Evolutionary conservation across 2,888 invertebrate genomes (phyloP).

Genomic region (Drosophila anomelani): DNA sequence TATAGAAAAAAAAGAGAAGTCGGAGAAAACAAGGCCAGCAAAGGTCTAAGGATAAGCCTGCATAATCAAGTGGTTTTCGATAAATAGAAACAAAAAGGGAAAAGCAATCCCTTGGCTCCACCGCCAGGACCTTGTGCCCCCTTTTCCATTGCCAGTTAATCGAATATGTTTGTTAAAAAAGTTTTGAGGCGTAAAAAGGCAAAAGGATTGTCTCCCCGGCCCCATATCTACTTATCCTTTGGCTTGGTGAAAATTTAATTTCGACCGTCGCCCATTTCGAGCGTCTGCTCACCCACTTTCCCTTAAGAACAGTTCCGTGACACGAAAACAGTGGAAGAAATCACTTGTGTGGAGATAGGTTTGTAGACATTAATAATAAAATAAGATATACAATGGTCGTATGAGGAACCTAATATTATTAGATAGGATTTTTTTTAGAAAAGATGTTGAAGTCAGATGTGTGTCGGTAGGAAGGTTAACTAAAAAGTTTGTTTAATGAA

Average conservation of each 20-base stretch:
- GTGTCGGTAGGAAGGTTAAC: too few species aligned
- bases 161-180: conserved; percentile 79
- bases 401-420: not conserved
- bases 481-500: not conserved
- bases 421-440: too few species aligned
- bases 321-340: not conserved
- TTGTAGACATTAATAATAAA: not conserved
- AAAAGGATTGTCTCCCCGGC: conserved; percentile 19
- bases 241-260: conserved; percentile 65
- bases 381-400: not conserved
- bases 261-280: conserved; percentile 48
- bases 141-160: conserved; percentile 59
- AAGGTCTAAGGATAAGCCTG: conserved; percentile 75
- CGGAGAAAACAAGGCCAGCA: conserved; percentile 41
- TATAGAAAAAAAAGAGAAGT: conserved; percentile 53
- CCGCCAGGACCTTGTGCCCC: conserved; percentile 19
- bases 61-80: conserved; percentile 82
- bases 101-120: conserved; percentile 14
- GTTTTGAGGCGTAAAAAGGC: conserved; percentile 75
- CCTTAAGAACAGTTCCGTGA: conserved; percentile 19
- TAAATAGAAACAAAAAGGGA: conserved; percentile 71
- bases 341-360: too few species aligned
- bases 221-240: conserved; percentile 29
- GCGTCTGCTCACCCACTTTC: conserved; percentile 32
- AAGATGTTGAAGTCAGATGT: too few species aligned